phyloP scores from a whole-genome alignment of 1,140 invertebrate genomes.

The Temnothorax curvispinosus region DNA sequence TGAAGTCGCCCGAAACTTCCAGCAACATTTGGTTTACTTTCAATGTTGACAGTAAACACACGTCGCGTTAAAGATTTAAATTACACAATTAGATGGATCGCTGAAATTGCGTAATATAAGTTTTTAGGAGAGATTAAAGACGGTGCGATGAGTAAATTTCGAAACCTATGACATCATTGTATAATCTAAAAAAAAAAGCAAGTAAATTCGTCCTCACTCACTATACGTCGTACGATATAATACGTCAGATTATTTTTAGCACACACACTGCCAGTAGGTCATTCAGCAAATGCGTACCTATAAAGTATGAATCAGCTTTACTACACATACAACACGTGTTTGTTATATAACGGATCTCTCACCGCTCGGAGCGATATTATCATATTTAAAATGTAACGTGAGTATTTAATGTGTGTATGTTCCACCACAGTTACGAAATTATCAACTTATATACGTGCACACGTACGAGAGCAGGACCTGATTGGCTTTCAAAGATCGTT shows the following conservation, averaged over 20 bases:
- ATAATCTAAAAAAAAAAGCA: neutral
- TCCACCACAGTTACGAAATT: conserved; percentile 3
- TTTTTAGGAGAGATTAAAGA: neutral
- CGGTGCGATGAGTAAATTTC: neutral
- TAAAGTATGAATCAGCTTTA: conserved; percentile 69
- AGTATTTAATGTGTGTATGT: neutral
- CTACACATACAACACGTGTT: conserved; percentile 42
- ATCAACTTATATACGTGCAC: neutral
- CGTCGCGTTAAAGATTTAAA: neutral
- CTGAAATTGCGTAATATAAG: neutral
- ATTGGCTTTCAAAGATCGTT: conserved; percentile 2
- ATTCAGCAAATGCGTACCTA: conserved; percentile 70
- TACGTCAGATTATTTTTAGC: conserved; percentile 38
- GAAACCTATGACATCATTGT: conserved; percentile 35
- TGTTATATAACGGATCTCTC: conserved; percentile 40
- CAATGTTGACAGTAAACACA: neutral
- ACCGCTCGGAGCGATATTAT: conserved; percentile 8
- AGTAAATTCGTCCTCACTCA: conserved; percentile 12
- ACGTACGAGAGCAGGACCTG: neutral
- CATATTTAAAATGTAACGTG: neutral
- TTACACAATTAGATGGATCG: neutral
- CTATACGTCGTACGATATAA: conserved; percentile 12
- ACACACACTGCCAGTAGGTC: conserved; percentile 55
- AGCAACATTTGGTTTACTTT: neutral
- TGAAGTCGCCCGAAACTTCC: neutral